Percentiles rank a stretch among this genome's conserved stretches.
These are phyloP conservation scores for Drosophila meridiana DNA, from an alignment of 2,888 invertebrate genomes.

Conservation along the genomic window DNA sequence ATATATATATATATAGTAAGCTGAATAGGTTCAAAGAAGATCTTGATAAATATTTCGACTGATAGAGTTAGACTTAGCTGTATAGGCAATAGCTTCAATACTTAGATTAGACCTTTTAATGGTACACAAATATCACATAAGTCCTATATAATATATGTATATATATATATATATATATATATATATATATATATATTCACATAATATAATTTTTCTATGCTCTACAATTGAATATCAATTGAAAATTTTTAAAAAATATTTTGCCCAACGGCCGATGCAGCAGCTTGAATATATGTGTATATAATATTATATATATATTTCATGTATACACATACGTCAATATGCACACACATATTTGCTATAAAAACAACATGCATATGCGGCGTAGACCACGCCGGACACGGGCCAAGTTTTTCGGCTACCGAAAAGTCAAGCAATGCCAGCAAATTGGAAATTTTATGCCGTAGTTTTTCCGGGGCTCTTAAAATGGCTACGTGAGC, in stretches of 20 bases:
- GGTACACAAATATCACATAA: no score
- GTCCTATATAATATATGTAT: no score
- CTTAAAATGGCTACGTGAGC: conserved; percentile 69
- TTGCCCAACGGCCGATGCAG: neutral
- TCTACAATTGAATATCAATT: neutral
- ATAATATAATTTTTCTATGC: neutral
- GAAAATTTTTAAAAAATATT: neutral
- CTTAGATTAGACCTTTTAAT: neutral
- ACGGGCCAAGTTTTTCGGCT: conserved; percentile 67
- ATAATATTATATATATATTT: neutral
- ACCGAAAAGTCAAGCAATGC: conserved; percentile 70
- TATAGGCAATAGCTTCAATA: neutral
- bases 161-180: neutral
- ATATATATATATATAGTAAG: neutral
- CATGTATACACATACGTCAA: neutral
- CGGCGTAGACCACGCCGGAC: conserved; percentile 40
- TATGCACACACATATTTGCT: neutral
- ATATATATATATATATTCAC: neutral
- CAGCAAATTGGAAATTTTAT: conserved; percentile 81
- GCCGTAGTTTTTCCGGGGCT: conserved; percentile 66
- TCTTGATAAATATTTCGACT: neutral
- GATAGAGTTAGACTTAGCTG: neutral
- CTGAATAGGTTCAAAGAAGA: neutral
- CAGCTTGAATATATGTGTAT: neutral
- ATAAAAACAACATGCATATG: conserved; percentile 6